These are phyloP conservation scores for Drosophila hydei DNA, from an alignment of 1,140 invertebrate species.

Conservation along the genomic window DNA sequence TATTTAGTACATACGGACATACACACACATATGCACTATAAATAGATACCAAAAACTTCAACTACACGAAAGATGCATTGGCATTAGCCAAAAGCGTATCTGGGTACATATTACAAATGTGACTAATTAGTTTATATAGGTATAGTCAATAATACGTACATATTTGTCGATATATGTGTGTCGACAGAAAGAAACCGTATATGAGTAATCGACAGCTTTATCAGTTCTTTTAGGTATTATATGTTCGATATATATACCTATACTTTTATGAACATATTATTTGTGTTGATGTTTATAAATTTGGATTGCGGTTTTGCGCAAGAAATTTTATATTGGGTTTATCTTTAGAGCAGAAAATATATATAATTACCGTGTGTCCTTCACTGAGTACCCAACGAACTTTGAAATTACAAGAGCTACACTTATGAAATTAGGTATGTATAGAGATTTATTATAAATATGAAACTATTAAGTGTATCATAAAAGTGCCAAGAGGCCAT, in stretches of 20 bases:
- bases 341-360: neutral
- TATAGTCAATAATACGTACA: neutral
- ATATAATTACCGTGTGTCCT: neutral
- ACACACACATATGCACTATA: neutral
- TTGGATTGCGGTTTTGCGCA: constrained; percentile 2
- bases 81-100: neutral
- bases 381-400: neutral
- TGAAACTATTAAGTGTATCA: no score
- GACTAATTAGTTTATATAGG: constrained; percentile 29
- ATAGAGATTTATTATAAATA: neutral
- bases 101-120: constrained; percentile 10
- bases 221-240: constrained; percentile 1
- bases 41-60: constrained; percentile 12
- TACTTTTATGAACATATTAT: neutral
- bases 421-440: neutral
- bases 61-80: constrained; percentile 1
- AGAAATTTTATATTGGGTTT: neutral
- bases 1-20: neutral
- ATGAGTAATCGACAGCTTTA: constrained; percentile 32
- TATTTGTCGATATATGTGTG: neutral
- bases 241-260: neutral
- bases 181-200: neutral
- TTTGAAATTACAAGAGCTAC: neutral
- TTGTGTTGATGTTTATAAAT: neutral
- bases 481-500: no score